Evolutionary conservation across 1,140 invertebrate genomes (phyloP), one percentile per base, ranked within the genome.

Genomic region (Drosophila equinoxialis): DNA sequence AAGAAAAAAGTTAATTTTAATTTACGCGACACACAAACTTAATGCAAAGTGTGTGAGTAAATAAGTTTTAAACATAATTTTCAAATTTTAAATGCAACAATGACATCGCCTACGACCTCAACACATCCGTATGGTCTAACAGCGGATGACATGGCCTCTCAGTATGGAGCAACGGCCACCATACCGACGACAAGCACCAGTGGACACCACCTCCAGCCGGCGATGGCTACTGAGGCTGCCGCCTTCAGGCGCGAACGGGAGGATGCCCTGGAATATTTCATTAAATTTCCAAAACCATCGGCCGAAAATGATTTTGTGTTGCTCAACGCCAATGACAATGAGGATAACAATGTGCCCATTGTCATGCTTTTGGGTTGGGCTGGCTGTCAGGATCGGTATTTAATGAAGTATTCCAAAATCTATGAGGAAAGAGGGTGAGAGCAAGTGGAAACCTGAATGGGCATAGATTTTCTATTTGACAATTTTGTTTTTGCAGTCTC

Each of bases 341-440:
- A 94, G 65, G 94, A 95, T 45, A 93, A 94, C 17, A 94, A 94
- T 81, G 92, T 94, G 57, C 95, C 96, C 8, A 94, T 96, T 1
- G 94, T 97, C n/a, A 92, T 97, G 74, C 84, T 97, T 1, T 93
- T 97, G 60, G 96, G 96, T 39, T 97, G 96, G 96, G 95, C 95
- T 37, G 96, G 96, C 35, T 96, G 96, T 90, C 93, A 95, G 80
- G 96, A 97, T 85, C 94, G 94, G 81, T 95, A 97, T 92, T 90
- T 97, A 33, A 94, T 95, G 68, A 97, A 96, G 80, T 97, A 97
- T 91, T 95, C 95, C 6, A 94, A 95, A 65, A 95, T 96, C 61
- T 97, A 97, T 86, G 95, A 96, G 82, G 94, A 96, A 51, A 93
- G 94, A 81, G 95, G 96, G 96, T 96, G 92, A 92, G 93, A 51